Base-by-base conservation (phyloP, 1,140 invertebrate genomes). In the Solen grandis region DNA sequence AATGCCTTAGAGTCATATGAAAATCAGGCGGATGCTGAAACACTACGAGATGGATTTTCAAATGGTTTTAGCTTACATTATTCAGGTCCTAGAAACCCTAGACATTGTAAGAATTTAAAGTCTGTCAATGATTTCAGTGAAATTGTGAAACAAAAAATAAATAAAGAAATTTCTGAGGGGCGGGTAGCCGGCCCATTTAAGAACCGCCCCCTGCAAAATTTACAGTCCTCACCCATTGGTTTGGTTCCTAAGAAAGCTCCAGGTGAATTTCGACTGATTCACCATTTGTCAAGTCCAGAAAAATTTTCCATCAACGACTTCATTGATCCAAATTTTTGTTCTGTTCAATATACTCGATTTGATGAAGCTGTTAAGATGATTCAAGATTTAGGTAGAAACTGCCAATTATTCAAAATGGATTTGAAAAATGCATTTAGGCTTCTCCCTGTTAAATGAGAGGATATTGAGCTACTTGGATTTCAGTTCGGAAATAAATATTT, bases 281-380 rank as follows among this genome's bases (percentile, higher is more conserved):
- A 84, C 60, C 79, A 84, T 54, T 55, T 86, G 16, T 81, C 80
- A 3, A 77, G 81, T 35, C 83, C 83, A 19, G 38, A 54, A 19
- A 46, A 75, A 4, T 29, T 50, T n/a, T 85, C 76, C 0, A 36
- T 84, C 0, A 84, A 85, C 50, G 79, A 85, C 31, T 80, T 65
- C 55, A 81, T 85, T 78, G 60, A 54, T 35, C 36, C 38, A 31
- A 41, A 75, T 1, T 31, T 31, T n/a, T 82, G 70, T 50, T 46
- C 75, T 33, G 82, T 82, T 0, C 50, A 70, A 35, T 84, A 86
- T 68, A 46, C 36, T 31, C 35, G 33, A 35, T 46, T 81, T 57
- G 80, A 75, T 60, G 36, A 74, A 60, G 70, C 69, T 4, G 52
- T 74, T 10, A 16, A 16, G 1, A 36, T 73, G 19, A 38, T 81